phyloP scores from a whole-genome alignment of 2,113 vertebrate species.

The Xiphias gladius region DNA sequence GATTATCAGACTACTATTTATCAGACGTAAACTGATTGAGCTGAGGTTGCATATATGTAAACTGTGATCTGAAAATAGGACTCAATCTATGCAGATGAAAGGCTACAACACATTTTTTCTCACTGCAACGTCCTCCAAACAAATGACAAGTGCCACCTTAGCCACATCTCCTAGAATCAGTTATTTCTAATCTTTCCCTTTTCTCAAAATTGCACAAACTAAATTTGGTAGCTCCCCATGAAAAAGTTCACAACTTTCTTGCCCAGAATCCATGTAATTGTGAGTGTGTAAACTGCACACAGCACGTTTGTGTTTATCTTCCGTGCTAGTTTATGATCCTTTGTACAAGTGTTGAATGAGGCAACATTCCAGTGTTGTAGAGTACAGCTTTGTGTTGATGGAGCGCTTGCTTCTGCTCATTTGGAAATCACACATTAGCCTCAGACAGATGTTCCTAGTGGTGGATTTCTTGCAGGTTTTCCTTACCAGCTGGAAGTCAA shows the following conservation, averaged over 20 bases:
- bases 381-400: slow-evolving; percentile 14
- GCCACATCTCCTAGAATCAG: no score
- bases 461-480: slow-evolving; percentile 55
- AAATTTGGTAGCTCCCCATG: background rate
- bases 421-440: slow-evolving; percentile 39
- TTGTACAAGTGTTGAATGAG: slow-evolving; percentile 19
- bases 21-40: background rate
- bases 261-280: background rate
- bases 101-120: background rate
- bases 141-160: background rate
- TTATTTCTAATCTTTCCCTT: background rate
- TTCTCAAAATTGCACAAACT: background rate
- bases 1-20: background rate
- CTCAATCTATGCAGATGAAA: background rate
- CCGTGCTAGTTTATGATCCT: slow-evolving; percentile 7
- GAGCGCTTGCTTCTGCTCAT: slow-evolving; percentile 18
- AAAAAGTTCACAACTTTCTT: background rate
- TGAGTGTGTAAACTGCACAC: slow-evolving; percentile 8
- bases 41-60: background rate
- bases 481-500: slow-evolving; percentile 55
- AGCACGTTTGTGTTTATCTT: slow-evolving; percentile 15
- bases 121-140: background rate
- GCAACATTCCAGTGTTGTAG: background rate
- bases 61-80: background rate
- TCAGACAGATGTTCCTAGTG: no score